Percentiles rank a stretch among this genome's conserved stretches.
phyloP scores from a whole-genome alignment of 2,888 invertebrate genomes.

The Homarus gammarus region DNA sequence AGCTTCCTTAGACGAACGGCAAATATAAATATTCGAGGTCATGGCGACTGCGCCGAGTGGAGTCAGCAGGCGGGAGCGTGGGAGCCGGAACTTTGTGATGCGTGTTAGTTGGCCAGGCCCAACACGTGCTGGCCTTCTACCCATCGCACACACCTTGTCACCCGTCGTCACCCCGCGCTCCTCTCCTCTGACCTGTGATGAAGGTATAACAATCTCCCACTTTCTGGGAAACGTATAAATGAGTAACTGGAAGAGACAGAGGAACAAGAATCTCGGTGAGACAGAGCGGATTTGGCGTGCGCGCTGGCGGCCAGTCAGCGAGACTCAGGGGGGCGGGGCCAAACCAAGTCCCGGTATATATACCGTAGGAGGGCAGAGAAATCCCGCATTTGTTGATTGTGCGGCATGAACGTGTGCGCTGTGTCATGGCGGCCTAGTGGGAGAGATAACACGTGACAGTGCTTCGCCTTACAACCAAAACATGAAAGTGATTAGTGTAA shows the following conservation, averaged over 20 bases:
- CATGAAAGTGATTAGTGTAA: slow-evolving; percentile 50
- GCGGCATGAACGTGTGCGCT: slow-evolving; percentile 67
- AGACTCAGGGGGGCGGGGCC: slow-evolving; percentile 13
- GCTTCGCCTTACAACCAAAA: slow-evolving; percentile 6
- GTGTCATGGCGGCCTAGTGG: slow-evolving; percentile 55
- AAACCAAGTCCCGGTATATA: slow-evolving; percentile 28
- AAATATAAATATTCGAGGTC: slow-evolving; percentile 10
- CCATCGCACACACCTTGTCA: neutral
- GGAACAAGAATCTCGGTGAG: slow-evolving; percentile 4
- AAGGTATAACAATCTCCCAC: slow-evolving; percentile 1
- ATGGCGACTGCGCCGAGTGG: neutral
- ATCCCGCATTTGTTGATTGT: slow-evolving; percentile 55
- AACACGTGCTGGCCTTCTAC: neutral
- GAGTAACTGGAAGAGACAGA: slow-evolving; percentile 58
- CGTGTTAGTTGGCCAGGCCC: slow-evolving; percentile 4
- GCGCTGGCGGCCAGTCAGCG: slow-evolving; percentile 43
- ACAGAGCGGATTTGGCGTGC: slow-evolving; percentile 10
- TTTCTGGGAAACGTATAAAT: slow-evolving; percentile 54
- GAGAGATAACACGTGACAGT: slow-evolving; percentile 70
- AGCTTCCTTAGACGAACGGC: neutral
- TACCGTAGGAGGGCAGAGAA: slow-evolving; percentile 28
- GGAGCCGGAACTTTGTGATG: slow-evolving; percentile 16
- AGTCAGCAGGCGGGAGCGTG: neutral
- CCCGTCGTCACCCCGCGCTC: neutral
- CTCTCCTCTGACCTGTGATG: neutral